Evolutionary conservation across 2,113 vertebrate genomes (phyloP), one percentile per base, ranked within the genome.

Genomic region (Dicaeum eximium): DNA sequence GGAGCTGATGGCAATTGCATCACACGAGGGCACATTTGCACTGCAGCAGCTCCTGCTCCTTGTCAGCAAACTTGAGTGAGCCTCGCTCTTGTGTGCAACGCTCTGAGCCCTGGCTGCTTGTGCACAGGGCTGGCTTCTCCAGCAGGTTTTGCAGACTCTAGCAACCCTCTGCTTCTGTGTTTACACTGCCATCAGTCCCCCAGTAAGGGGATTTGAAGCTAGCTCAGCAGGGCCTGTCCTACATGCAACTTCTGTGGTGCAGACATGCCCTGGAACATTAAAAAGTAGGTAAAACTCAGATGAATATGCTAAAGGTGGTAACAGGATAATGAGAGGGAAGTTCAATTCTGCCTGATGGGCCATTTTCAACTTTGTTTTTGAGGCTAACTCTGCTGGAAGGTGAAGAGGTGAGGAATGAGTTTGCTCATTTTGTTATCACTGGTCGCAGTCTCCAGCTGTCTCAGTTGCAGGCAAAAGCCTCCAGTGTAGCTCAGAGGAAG

Each of bases 11-110:
- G 64, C 70, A 78, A 60, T 51, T 13, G 0, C 6, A 1, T 73
- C 78, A n/a, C 79, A 51, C 5, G 3, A 56, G 64, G 67, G 11
- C 21, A 30, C 10, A 0, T 38, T 70, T 57, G n/a, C 62, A 21
- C 67, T 81, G 78, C 74, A 81, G 35, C 69, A 74, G 7, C 51
- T 86, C 47, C 64, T 0, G 2, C 64, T 78, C 72, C 15, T 27
- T 27, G 31, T 23, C 56, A 67, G 37, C 53, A 56, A 30, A 79
- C 38, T 9, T 6, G 6, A 44, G 48, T 3, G 31, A 61, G 45
- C 24, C 66, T 65, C 0, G 0, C 0, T 0, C 53, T 57, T 27
- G 62, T 14, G n/a, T 4, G 1, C 0, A 0, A 16, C n/a, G 53
- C 37, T 40, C 14, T 0, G 15, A 42, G 33, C 30, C 25, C 38